Conservation (phyloP, 2,888 invertebrate genomes). For the Drosophila meridiana region DNA sequence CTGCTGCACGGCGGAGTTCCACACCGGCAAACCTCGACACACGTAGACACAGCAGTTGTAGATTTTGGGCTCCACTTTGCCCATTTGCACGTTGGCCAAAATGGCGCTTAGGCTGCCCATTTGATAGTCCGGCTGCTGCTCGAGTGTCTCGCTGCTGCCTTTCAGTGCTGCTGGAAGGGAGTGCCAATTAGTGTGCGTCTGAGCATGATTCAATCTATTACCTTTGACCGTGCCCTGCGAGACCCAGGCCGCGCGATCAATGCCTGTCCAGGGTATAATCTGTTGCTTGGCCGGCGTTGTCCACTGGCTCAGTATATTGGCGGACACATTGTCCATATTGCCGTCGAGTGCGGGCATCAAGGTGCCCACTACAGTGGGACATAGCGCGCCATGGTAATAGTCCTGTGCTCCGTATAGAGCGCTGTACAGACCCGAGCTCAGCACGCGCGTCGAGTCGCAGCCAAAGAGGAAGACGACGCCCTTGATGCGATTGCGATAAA, state of each 20-base stretch:
- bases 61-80: conserved; percentile 65
- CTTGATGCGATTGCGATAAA: conserved; percentile 86
- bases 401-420: conserved; percentile 85
- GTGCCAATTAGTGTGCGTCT: not conserved
- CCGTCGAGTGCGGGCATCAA: conserved; percentile 86
- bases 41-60: conserved; percentile 81
- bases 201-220: conserved; percentile 25
- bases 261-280: conserved; percentile 85
- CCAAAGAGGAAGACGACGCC: conserved; percentile 89
- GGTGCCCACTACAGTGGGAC: conserved; percentile 86
- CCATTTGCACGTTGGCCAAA: conserved; percentile 70
- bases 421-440: conserved; percentile 85
- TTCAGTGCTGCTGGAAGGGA: conserved; percentile 15
- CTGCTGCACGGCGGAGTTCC: conserved; percentile 75
- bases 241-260: conserved; percentile 85
- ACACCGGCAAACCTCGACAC: conserved; percentile 79
- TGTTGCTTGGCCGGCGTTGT: conserved; percentile 81
- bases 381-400: conserved; percentile 85
- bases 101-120: conserved; percentile 75
- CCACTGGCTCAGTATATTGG: conserved; percentile 86
- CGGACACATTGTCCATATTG: conserved; percentile 86
- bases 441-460: conserved; percentile 86
- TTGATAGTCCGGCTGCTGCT: conserved; percentile 59
- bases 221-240: conserved; percentile 80
- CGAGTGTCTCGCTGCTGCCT: conserved; percentile 15